Evolutionary conservation across 2,888 invertebrate species (phyloP).

Genomic region (Arctia plantaginis): DNA sequence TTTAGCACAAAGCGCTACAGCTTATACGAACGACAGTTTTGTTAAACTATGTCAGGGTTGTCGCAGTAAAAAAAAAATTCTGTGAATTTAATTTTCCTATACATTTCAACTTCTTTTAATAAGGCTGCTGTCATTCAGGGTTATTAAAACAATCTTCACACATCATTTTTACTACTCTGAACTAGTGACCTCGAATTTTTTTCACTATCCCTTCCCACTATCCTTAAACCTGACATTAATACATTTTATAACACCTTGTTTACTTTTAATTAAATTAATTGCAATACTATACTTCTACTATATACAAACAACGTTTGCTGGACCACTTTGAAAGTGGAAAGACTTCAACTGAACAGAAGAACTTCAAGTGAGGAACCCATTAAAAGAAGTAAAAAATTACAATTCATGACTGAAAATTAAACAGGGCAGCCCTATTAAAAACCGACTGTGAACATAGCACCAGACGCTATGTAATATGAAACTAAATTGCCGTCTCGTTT

Average conservation of each 20-base stretch:
- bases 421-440: constrained; percentile 33
- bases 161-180: too few relatives aligned
- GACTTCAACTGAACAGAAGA: neutral
- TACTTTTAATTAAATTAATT: too few relatives aligned
- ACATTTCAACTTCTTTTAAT: neutral
- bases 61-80: neutral
- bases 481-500: constrained; percentile 34
- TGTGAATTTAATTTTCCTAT: neutral
- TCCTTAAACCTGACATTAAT: too few relatives aligned
- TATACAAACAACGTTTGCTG: neutral
- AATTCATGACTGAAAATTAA: neutral
- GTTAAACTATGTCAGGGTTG: constrained; percentile 33
- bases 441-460: constrained; percentile 28
- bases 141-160: too few relatives aligned
- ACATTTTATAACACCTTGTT: too few relatives aligned
- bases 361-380: neutral
- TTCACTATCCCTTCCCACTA: too few relatives aligned
- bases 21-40: constrained; percentile 41
- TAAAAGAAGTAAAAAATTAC: neutral
- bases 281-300: too few relatives aligned
- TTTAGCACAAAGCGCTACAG: constrained; percentile 34
- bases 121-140: neutral
- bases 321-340: neutral
- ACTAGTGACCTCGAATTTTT: too few relatives aligned
- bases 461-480: constrained; percentile 35